Percentiles rank a stretch among this genome's conserved stretches.
phyloP scores from a whole-genome alignment of 2,113 vertebrate species.

The Dasypus novemcinctus region DNA sequence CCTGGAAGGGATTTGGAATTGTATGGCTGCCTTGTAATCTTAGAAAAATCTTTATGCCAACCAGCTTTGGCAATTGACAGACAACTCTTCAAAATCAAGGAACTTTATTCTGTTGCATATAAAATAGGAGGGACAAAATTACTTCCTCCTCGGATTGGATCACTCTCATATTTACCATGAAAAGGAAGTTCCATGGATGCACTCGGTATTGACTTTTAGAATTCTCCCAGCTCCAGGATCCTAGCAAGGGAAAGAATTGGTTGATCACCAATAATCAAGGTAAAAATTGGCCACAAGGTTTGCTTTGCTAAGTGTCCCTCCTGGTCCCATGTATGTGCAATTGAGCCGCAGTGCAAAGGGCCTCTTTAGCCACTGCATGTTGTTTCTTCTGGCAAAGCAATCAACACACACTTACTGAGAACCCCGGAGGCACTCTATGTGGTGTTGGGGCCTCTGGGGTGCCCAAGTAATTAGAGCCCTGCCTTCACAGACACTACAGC shows the following conservation, averaged over 20 bases:
- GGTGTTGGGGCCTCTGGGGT: too few relatives aligned
- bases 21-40: too few relatives aligned
- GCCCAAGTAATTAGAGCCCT: accelerated
- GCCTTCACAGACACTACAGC: too few relatives aligned
- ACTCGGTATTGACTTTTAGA: neutral
- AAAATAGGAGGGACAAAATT: neutral
- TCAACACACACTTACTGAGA: too few relatives aligned
- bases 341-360: neutral
- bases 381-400: neutral
- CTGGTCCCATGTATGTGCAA: neutral
- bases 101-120: neutral
- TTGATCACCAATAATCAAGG: neutral
- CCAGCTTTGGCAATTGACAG: neutral
- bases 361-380: neutral
- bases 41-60: neutral
- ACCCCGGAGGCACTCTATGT: neutral
- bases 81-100: neutral
- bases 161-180: neutral
- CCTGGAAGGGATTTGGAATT: neutral
- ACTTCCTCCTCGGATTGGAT: neutral
- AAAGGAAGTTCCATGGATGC: neutral
- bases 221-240: neutral
- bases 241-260: neutral
- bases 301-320: neutral
- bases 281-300: neutral